Percentiles rank a stretch among this genome's conserved stretches.
phyloP scores from a whole-genome alignment of 2,113 vertebrate species.

The Mirza zaza region DNA sequence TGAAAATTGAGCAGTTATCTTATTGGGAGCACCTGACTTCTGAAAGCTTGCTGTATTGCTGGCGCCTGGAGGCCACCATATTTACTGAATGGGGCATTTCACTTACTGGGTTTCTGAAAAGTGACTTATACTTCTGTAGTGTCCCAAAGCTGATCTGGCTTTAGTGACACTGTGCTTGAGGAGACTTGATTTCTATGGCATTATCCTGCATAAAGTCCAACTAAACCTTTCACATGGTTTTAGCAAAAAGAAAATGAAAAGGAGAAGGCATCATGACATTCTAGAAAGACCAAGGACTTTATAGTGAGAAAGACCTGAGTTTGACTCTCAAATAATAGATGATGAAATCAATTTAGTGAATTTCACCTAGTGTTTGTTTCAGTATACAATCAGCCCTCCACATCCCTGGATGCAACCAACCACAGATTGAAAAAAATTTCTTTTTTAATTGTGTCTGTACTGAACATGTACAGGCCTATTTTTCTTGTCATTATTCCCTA shows the following conservation, averaged over 20 bases:
- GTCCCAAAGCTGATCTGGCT: background rate
- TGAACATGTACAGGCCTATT: background rate
- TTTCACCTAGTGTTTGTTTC: background rate
- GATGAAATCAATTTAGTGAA: background rate
- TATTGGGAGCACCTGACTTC: background rate
- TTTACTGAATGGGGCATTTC: background rate
- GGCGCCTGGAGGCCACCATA: background rate
- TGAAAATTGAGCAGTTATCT: background rate
- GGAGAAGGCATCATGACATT: background rate
- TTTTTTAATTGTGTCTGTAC: background rate
- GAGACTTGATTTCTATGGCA: background rate
- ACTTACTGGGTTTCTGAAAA: background rate
- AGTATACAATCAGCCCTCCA: background rate
- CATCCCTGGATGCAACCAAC: background rate
- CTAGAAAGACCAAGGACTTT: background rate
- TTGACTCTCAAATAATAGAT: background rate
- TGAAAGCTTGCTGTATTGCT: background rate
- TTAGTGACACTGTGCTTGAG: background rate
- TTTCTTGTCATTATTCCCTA: background rate
- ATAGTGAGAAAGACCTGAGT: background rate
- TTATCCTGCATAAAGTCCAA: background rate
- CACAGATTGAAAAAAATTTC: background rate
- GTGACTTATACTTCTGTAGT: background rate
- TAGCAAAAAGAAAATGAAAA: background rate
- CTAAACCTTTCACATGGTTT: background rate